These are phyloP conservation scores for Sander lucioperca DNA, from an alignment of 2,113 vertebrate genomes.

Conservation along the genomic window DNA sequence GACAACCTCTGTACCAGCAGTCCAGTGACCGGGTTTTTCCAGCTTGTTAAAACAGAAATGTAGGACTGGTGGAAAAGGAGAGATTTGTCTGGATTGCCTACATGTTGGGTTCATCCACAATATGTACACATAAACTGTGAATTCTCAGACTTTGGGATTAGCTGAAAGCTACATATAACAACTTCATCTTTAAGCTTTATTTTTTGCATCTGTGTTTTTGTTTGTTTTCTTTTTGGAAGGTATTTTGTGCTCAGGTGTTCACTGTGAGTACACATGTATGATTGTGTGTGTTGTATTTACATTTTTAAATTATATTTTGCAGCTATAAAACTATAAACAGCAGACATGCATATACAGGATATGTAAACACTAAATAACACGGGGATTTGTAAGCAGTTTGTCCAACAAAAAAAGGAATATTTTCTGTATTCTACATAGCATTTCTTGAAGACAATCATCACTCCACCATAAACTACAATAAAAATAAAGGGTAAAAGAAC, in stretches of 20 bases:
- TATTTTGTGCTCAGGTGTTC: slow-evolving; percentile 52
- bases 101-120: slow-evolving; percentile 60
- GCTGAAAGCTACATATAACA: slow-evolving; percentile 56
- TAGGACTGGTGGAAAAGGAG: slow-evolving; percentile 8
- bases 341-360: slow-evolving; percentile 51
- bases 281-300: slow-evolving; percentile 61
- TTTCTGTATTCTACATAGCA: slow-evolving; percentile 80
- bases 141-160: slow-evolving; percentile 65
- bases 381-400: slow-evolving; percentile 77
- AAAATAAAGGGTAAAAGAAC: slow-evolving; percentile 80
- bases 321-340: slow-evolving; percentile 30
- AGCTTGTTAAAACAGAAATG: slow-evolving; percentile 55
- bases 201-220: slow-evolving; percentile 8
- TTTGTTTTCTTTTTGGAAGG: slow-evolving; percentile 10
- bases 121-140: slow-evolving; percentile 44
- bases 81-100: slow-evolving; percentile 75
- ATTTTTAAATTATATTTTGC: slow-evolving; percentile 39
- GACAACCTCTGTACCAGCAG: slow-evolving; percentile 53
- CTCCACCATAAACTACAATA: slow-evolving; percentile 87
- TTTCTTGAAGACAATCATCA: slow-evolving; percentile 85
- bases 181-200: slow-evolving; percentile 33
- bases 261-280: slow-evolving; percentile 23
- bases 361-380: slow-evolving; percentile 52
- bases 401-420: slow-evolving; percentile 85
- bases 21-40: slow-evolving; percentile 63